A percentile compares a stretch with the other conserved stretches of the same genome.
Conservation (phyloP, 1,140 invertebrate species). For the Acromyrmex charruanus region DNA sequence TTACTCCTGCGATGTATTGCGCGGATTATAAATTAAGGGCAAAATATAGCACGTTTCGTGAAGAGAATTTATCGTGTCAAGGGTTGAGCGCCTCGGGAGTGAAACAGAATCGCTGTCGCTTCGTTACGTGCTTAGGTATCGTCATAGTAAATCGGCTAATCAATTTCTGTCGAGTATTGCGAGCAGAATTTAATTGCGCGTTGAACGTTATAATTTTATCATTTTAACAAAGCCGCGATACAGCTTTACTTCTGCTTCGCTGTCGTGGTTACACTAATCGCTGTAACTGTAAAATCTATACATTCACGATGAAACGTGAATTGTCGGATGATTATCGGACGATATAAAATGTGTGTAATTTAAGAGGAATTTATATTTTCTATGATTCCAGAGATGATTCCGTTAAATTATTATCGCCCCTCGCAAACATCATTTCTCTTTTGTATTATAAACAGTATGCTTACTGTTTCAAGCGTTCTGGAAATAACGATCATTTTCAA, state of each 20-base stretch:
- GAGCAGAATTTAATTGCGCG: not conserved
- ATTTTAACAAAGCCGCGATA: not conserved
- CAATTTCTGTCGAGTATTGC: not conserved
- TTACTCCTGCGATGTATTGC: conserved; percentile 23
- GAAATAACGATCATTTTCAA: conserved; percentile 13
- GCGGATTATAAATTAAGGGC: conserved; percentile 42
- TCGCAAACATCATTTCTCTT: not conserved
- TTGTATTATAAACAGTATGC: not conserved
- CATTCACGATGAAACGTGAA: not conserved
- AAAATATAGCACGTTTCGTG: conserved; percentile 18
- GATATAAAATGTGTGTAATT: conserved; percentile 34
- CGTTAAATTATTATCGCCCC: conserved; percentile 35
- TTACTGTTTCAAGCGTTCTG: not conserved
- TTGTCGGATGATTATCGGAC: conserved; percentile 16
- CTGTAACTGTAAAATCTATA: conserved; percentile 13
- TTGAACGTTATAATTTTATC: not conserved
- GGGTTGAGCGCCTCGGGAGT: not conserved
- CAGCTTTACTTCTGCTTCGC: not conserved
- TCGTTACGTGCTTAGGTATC: conserved; percentile 11
- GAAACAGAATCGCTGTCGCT: not conserved
- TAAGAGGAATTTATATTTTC: not conserved
- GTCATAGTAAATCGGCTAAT: conserved; percentile 10
- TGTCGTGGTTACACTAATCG: not conserved
- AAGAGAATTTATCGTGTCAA: conserved; percentile 9
- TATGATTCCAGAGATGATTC: not conserved